A percentile compares a stretch with the other conserved stretches of the same genome.
phyloP scores from a whole-genome alignment of 2,888 invertebrate species.

The Thereva nobilitata region DNA sequence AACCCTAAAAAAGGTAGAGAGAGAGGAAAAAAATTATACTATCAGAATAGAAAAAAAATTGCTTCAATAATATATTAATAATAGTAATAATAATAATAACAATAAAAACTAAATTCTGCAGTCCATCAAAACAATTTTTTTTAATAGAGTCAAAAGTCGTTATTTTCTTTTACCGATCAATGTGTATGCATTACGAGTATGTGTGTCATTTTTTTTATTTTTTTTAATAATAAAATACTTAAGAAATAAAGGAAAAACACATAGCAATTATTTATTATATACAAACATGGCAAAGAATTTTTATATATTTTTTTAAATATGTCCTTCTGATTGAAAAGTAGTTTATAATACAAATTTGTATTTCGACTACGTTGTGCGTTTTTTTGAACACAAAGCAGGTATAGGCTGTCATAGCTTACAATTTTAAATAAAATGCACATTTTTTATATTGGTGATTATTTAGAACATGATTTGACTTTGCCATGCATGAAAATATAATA shows the following conservation, averaged over 20 bases:
- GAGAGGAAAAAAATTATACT: conserved; percentile 21
- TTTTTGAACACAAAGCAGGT: no score
- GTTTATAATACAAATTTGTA: no score
- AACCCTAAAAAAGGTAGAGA: neutral
- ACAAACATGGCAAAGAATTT: conserved; percentile 22
- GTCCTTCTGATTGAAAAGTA: no score
- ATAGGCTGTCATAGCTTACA: conserved; percentile 14
- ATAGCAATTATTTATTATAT: no score
- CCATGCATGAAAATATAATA: conserved; percentile 13
- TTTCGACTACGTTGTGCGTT: no score
- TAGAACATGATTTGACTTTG: neutral
- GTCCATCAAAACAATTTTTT: conserved; percentile 27
- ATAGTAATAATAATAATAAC: conserved; percentile 25
- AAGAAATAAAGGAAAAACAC: no score
- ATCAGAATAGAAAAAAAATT: conserved; percentile 11
- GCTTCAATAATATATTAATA: neutral
- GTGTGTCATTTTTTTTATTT: neutral
- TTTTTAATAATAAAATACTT: no score
- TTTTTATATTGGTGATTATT: conserved; percentile 6
- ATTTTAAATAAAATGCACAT: conserved; percentile 16
- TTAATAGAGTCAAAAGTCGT: conserved; percentile 19
- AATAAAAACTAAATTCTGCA: conserved; percentile 22
- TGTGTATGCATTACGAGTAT: conserved; percentile 17
- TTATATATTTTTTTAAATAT: no score
- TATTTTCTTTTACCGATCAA: neutral